Conservation (phyloP, 2,888 invertebrate genomes). For the Chloroclystis v-ata region DNA sequence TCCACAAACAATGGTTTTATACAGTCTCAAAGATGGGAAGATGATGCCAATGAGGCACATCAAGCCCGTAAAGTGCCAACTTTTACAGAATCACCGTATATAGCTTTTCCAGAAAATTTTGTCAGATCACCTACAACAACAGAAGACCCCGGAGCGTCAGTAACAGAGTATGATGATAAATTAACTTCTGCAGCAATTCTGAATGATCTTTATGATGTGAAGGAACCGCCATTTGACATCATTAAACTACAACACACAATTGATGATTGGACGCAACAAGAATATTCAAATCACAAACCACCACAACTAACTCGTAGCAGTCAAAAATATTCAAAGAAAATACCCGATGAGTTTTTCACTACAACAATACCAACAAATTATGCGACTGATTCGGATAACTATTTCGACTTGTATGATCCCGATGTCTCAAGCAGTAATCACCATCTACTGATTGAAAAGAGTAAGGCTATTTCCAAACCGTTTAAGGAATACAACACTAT, state of each 20-base stretch:
- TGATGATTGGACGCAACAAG: slow-evolving; percentile 90
- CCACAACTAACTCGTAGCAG: slow-evolving; percentile 73
- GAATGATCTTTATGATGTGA: slow-evolving; percentile 63
- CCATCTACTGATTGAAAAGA: slow-evolving; percentile 57
- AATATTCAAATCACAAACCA: slow-evolving; percentile 77
- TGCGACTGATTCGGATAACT: slow-evolving; percentile 49
- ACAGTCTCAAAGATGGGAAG: slow-evolving; percentile 58
- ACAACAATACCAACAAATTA: slow-evolving; percentile 73
- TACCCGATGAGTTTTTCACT: slow-evolving; percentile 86
- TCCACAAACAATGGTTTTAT: slow-evolving; percentile 42
- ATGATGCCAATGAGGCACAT: slow-evolving; percentile 51
- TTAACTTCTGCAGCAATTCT: slow-evolving; percentile 57
- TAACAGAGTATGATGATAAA: slow-evolving; percentile 73
- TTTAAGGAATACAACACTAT: slow-evolving; percentile 59
- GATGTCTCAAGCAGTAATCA: slow-evolving; percentile 70
- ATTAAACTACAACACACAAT: slow-evolving; percentile 88
- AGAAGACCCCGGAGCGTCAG: slow-evolving; percentile 40
- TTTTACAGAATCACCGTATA: slow-evolving; percentile 42
- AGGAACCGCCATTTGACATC: slow-evolving; percentile 82
- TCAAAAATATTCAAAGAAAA: slow-evolving; percentile 83
- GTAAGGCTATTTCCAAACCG: slow-evolving; percentile 39
- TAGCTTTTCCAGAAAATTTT: slow-evolving; percentile 43
- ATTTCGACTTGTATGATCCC: slow-evolving; percentile 66
- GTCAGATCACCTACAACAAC: slow-evolving; percentile 43
- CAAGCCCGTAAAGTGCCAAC: slow-evolving; percentile 72